Evolutionary conservation across 2,797 vertebrate genomes (phyloP), one percentile per base, ranked within the genome.

Genomic region (Trachurus trachurus): DNA sequence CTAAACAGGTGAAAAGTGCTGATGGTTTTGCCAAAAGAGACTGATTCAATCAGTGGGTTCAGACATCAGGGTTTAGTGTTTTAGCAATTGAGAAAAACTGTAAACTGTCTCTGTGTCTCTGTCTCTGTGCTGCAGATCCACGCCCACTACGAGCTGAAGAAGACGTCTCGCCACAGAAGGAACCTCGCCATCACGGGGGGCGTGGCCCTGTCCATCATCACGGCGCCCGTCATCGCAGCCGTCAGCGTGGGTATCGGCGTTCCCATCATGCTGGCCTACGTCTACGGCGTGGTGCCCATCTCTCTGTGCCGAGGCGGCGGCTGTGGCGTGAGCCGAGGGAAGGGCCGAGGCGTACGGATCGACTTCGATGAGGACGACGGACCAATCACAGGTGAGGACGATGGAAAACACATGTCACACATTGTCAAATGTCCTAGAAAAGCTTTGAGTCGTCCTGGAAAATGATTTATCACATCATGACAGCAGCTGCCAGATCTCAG

Each of bases 181-280:
- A 99, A 99, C 93, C 92, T 99, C 90, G 98, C 98, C 88, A 98
- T 99, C 81, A 99, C 98, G 0, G 98, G 98, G 3, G 98, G 97
- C 22, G 98, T 99, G 90, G 97, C 98, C 84, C 74, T 99, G 93
- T 99, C 98, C 0, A 97, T 99, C 89, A 95, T 99, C 52, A 98
- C 97, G 2, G 98, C 98, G 17, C 98, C 98, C 0, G 98, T 99
- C 84, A 98, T 99, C 15, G 98, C 98, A n/a, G 98, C 98, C 12
- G 98, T 99, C 93, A 99, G 98, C 66, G 98, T 99, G 10, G 98
- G 98, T 44, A 98, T 99, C 15, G 98, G 98, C 0, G 97, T 99
- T 17, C 98, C 98, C 86, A 99, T 99, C 95, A 99, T 99, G 98
- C 71, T 99, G 94, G 98, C 98, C 0, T 99, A 99, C 1, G 98